Percentiles rank a stretch among this genome's conserved stretches.
phyloP scores from a whole-genome alignment of 2,113 vertebrate species.

The Australoheros scitulus region DNA sequence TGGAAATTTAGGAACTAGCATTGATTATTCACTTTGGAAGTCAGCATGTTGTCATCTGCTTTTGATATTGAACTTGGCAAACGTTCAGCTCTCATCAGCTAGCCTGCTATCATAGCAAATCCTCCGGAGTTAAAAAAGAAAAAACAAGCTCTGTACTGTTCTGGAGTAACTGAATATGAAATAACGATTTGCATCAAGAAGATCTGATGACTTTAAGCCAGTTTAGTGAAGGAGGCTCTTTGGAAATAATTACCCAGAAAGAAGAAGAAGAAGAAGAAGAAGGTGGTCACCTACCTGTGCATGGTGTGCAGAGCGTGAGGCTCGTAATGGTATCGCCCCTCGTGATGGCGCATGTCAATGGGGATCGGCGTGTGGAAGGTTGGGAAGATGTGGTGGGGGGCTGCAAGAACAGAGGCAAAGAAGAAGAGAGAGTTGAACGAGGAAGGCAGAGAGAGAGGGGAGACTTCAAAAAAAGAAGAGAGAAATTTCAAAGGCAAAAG shows the following conservation, averaged over 20 bases:
- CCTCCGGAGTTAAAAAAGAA: not conserved
- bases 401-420: constrained; percentile 74
- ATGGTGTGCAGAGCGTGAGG: constrained; percentile 88
- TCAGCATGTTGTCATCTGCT: constrained; percentile 56
- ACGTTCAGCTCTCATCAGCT: constrained; percentile 48
- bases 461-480: constrained; percentile 55
- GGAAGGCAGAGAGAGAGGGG: constrained; percentile 16
- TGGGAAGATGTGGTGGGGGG: constrained; percentile 90
- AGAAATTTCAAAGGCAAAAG: constrained; percentile 68
- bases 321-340: constrained; percentile 95
- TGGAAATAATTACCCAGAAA: not conserved
- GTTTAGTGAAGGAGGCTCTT: not conserved
- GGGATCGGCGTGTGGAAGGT: constrained; percentile 95
- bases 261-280: constrained; percentile 47
- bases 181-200: not conserved
- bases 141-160: constrained; percentile 5
- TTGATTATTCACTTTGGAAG: constrained; percentile 58
- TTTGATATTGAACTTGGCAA: constrained; percentile 50
- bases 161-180: not conserved
- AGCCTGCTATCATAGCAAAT: not conserved
- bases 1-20: constrained; percentile 27
- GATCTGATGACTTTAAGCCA: not conserved
- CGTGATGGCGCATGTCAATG: constrained; percentile 94
- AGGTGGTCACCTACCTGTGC: constrained; percentile 86
- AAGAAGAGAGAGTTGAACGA: constrained; percentile 17